Evolutionary conservation across 2,888 invertebrate species (phyloP), one percentile per base, ranked within the genome.

Genomic region (Aleiodes leptofemur): DNA sequence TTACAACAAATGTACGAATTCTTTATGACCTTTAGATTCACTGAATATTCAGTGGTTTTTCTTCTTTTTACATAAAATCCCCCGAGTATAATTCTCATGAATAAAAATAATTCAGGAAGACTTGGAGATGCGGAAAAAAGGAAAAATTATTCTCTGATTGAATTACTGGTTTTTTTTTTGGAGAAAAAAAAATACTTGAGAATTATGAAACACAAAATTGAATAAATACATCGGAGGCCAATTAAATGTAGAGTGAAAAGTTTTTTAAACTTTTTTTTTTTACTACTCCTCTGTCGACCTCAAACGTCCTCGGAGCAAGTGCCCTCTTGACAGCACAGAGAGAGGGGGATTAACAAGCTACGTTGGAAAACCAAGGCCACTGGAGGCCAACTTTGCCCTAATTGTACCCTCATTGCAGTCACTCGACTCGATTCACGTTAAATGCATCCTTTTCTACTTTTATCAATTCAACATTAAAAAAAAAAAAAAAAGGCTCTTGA

Each of bases 361-460:
- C 56, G 23, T 56, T 29, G 56, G 23, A 14, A 13, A 14, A 16
- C 56, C 72, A 75, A 72, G 75, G 75, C 64, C 72, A 69, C 51
- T 61, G 71, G 48, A 55, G 64, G 48, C 72, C 56, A 56, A 55
- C 51, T 56, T 43, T 69, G 68, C 38, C 69, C 73, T 68, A 73
- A 73, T 73, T 73, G 69, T 57, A 14, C 53, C 48, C 73, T 55
- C 50, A 38, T 9, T 50, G 73, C 57, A 56, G 59, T 23, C 57
- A 57, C 71, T 55, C 69, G 69, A 69, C 29, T 50, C 29, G 56
- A 56, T 56, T 56, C 56, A 56, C 23, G 56, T 56, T 56, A 56
- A 56, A 14, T 69, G 23, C 48, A 50, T 53, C 51, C 51, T 69
- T 51, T 50, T 69, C 48, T 69, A 14, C 23, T 69, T 31, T 48